Percentiles rank a stretch among this genome's conserved stretches.
Evolutionary conservation across 2,113 vertebrate species (phyloP).

Genomic region (Oceanodroma tethys): DNA sequence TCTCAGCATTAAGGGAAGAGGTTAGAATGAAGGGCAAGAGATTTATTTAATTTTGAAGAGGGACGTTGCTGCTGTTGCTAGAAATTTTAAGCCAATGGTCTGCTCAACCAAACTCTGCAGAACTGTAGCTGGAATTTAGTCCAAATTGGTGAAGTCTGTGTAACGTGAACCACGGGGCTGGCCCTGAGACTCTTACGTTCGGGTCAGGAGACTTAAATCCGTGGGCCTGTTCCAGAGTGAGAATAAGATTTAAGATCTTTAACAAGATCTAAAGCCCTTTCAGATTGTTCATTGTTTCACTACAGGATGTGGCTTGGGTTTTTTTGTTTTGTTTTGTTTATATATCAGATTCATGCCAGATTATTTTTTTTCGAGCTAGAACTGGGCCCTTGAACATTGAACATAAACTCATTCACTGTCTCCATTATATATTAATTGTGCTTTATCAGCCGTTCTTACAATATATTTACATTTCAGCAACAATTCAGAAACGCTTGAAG

Average conservation of each 20-base stretch:
- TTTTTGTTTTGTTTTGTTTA: not conserved
- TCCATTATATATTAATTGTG: not conserved
- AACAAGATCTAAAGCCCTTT: not conserved
- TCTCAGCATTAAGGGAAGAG: not conserved
- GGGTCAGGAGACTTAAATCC: not conserved
- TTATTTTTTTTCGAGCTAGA: not conserved
- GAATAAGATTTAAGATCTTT: not conserved
- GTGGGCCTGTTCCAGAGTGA: not conserved
- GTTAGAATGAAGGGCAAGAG: not conserved
- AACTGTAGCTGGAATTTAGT: not conserved
- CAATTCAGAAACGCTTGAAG: slow-evolving; percentile 89
- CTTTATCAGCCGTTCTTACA: not conserved
- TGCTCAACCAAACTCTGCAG: not conserved
- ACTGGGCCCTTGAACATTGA: not conserved
- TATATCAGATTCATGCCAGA: not conserved
- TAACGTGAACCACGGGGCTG: not conserved
- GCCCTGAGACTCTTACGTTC: not conserved
- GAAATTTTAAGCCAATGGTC: not conserved
- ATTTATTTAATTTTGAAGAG: not conserved
- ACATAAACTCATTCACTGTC: not conserved
- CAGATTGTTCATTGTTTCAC: not conserved
- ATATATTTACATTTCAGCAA: slow-evolving; percentile 70
- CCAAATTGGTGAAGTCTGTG: not conserved
- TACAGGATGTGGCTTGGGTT: not conserved
- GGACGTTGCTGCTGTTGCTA: not conserved